Percentiles rank a stretch among this genome's conserved stretches.
These are phyloP conservation scores for Mus minutoides DNA, from an alignment of 2,797 vertebrate genomes.

Conservation along the genomic window DNA sequence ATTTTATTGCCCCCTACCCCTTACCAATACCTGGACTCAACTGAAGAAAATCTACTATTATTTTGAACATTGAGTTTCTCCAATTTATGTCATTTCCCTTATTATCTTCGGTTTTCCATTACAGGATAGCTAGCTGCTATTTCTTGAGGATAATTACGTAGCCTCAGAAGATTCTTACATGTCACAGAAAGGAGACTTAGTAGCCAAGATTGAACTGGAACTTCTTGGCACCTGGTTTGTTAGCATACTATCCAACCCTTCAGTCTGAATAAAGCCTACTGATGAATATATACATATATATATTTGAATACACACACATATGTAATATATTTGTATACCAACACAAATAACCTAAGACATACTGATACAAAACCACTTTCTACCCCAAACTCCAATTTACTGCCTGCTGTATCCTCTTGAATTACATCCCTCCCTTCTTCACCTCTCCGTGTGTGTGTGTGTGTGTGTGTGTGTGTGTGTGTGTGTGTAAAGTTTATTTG, in stretches of 20 bases:
- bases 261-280: neutral
- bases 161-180: neutral
- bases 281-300: neutral
- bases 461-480: neutral
- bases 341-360: neutral
- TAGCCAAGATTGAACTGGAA: neutral
- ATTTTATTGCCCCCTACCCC: neutral
- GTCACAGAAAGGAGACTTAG: neutral
- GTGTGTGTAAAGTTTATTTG: neutral
- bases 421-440: neutral
- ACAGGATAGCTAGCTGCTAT: neutral
- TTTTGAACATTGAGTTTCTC: neutral
- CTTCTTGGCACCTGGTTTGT: no score
- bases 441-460: no score
- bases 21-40: neutral
- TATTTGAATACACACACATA: no score
- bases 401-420: fast-evolving
- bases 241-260: neutral
- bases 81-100: neutral
- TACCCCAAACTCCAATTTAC: no score
- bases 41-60: neutral
- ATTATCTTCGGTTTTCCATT: neutral
- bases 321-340: no score
- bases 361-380: neutral
- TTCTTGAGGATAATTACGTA: neutral